Conservation (phyloP, 2,797 vertebrate species). For the Crenuchus spilurus region DNA sequence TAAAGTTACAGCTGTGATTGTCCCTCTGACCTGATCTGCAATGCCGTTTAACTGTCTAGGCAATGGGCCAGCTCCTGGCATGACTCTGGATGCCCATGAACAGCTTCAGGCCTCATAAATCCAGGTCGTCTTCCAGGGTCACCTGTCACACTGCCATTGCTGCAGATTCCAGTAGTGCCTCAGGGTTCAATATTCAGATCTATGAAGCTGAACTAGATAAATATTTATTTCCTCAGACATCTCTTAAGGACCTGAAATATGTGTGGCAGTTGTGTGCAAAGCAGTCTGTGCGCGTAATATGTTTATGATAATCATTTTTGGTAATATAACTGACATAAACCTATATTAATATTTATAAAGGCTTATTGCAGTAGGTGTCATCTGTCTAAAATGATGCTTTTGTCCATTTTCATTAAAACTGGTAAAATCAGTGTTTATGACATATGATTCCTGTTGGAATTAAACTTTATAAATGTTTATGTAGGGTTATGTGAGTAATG, state of each 20-base stretch:
- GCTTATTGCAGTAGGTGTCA: no score
- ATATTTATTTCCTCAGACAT: no score
- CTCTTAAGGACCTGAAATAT: background rate
- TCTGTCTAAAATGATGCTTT: no score
- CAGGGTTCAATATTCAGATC: background rate
- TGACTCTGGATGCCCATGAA: background rate
- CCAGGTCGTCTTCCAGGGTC: slow-evolving; percentile 33
- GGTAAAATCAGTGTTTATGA: no score
- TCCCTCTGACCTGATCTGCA: slow-evolving; percentile 31
- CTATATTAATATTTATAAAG: no score
- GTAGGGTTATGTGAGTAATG: no score
- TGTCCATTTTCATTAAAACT: no score
- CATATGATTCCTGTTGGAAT: no score
- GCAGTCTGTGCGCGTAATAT: no score
- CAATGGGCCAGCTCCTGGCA: slow-evolving; percentile 18
- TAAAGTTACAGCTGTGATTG: slow-evolving; percentile 33
- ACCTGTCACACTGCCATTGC: slow-evolving; percentile 18
- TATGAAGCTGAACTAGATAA: slow-evolving; percentile 7
- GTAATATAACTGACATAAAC: no score
- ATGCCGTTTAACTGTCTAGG: slow-evolving; percentile 27
- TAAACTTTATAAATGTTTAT: no score
- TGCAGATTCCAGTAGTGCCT: slow-evolving; percentile 26
- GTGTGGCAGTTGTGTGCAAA: background rate
- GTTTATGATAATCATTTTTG: no score
- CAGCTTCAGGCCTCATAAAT: slow-evolving; percentile 36